Conservation (phyloP, 2,113 vertebrate genomes). For the Halcyon senegalensis region DNA sequence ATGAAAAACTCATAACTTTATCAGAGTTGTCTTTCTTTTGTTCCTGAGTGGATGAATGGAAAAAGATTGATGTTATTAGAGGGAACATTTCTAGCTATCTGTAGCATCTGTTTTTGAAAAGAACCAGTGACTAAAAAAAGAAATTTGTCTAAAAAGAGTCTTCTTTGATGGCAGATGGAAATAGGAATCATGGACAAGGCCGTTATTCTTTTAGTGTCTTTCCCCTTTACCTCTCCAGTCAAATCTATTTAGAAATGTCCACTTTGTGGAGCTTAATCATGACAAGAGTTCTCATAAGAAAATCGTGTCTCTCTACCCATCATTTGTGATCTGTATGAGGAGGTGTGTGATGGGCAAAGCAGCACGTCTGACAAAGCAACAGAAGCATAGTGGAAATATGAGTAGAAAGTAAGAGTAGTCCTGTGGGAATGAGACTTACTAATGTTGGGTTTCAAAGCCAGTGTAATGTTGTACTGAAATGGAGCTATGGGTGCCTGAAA, state of each 20-base stretch:
- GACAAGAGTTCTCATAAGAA: background rate
- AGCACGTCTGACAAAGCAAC: background rate
- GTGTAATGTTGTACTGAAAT: background rate
- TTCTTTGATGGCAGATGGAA: background rate
- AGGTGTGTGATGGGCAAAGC: rapidly evolving
- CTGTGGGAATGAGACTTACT: background rate
- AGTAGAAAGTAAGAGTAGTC: background rate
- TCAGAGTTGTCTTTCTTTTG: background rate
- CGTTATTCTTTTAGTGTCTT: background rate
- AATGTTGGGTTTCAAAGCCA: background rate
- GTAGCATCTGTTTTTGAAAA: background rate
- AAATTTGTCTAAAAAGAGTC: background rate
- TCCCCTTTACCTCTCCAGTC: background rate
- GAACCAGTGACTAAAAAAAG: background rate
- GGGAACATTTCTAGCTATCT: background rate
- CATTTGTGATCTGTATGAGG: background rate
- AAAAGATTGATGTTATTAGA: background rate
- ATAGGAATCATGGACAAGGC: background rate
- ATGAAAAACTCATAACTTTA: background rate
- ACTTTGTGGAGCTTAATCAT: background rate
- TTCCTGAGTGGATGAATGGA: too few species aligned
- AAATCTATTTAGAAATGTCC: background rate
- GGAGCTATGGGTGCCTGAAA: background rate
- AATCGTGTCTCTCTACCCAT: rapidly evolving
- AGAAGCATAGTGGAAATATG: rapidly evolving